Conservation (phyloP, 2,888 invertebrate genomes). For the Caenorhabditis becei region DNA sequence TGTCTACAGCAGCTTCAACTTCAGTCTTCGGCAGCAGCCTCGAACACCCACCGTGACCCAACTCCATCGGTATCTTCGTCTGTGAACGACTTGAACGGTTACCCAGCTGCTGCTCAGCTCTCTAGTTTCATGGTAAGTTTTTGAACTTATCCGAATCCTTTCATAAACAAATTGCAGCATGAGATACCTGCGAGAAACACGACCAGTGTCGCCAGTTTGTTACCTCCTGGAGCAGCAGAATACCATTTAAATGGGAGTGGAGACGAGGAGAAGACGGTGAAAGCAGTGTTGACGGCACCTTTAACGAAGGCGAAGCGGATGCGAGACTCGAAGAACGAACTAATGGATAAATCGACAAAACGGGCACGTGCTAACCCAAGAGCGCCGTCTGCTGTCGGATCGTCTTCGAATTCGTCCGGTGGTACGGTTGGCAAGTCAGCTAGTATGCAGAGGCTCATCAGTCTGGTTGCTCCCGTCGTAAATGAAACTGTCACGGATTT, state of each 20-base stretch:
- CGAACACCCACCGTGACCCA: neutral
- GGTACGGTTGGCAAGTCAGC: conserved; percentile 53
- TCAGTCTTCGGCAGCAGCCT: conserved; percentile 36
- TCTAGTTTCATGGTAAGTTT: conserved; percentile 44
- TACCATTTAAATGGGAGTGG: conserved; percentile 59
- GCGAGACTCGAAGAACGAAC: conserved; percentile 48
- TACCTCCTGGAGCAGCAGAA: conserved; percentile 52
- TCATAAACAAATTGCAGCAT: conserved; percentile 36
- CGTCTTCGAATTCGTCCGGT: conserved; percentile 21
- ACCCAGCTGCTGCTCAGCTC: conserved; percentile 30
- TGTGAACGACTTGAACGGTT: conserved; percentile 28
- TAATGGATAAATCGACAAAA: conserved; percentile 36
- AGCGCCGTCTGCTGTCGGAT: conserved; percentile 31
- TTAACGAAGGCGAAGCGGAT: conserved; percentile 51
- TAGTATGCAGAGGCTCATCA: conserved; percentile 63
- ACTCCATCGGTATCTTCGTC: neutral
- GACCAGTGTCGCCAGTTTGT: conserved; percentile 44
- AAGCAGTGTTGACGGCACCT: conserved; percentile 59
- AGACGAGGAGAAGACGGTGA: conserved; percentile 64
- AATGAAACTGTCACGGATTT: conserved; percentile 76
- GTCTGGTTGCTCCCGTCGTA: conserved; percentile 68
- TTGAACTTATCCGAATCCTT: neutral
- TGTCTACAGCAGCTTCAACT: conserved; percentile 54
- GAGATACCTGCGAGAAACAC: conserved; percentile 57
- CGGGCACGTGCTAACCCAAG: conserved; percentile 40